These are phyloP conservation scores for Caracal caracal DNA, from an alignment of 2,113 vertebrate genomes.

Conservation along the genomic window DNA sequence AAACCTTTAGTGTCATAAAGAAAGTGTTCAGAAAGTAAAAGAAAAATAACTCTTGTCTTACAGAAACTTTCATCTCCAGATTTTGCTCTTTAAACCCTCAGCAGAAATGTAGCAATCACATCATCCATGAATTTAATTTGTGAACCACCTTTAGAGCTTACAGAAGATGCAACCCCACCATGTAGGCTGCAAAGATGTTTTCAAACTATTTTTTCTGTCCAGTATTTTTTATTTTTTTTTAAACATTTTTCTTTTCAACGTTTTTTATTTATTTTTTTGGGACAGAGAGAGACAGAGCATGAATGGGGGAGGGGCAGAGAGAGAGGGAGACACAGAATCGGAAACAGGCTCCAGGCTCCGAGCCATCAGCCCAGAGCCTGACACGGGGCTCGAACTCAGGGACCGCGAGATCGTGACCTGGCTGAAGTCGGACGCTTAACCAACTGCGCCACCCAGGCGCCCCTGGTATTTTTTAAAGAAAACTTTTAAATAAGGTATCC, in stretches of 20 bases:
- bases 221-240: background rate
- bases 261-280: too few relatives aligned
- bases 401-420: too few relatives aligned
- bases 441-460: too few relatives aligned
- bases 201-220: background rate
- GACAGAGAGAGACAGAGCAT: too few relatives aligned
- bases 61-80: background rate
- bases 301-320: too few relatives aligned
- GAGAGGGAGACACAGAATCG: too few relatives aligned
- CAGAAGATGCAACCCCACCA: background rate
- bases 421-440: too few relatives aligned
- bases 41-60: background rate
- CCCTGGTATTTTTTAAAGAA: background rate
- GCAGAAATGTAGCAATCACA: background rate
- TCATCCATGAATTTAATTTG: background rate
- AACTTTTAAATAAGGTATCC: background rate
- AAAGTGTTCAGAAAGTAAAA: background rate
- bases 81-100: constrained; percentile 29
- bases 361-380: too few relatives aligned
- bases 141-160: background rate
- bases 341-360: too few relatives aligned
- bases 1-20: background rate
- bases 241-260: too few relatives aligned
- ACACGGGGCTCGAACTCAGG: too few relatives aligned
- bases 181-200: background rate